Evolutionary conservation across 1,140 invertebrate genomes (phyloP), one percentile per base, ranked within the genome.

Genomic region (Reticulitermes speratus): DNA sequence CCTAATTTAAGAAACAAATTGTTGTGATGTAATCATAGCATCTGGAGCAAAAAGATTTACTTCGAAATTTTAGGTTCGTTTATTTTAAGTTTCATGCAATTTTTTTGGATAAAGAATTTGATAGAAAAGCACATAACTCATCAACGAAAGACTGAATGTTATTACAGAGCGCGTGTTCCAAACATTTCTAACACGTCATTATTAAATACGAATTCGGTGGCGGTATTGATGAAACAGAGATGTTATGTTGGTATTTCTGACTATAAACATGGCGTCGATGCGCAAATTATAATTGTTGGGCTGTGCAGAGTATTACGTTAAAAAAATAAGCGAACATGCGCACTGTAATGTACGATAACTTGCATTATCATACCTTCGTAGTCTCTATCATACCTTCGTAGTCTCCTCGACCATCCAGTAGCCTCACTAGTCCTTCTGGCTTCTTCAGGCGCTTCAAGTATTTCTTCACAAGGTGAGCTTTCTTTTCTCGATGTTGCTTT

Each of bases 391-490:
- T 92, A 96, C 95, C 95, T 94, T 96, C 95, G 88, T 93, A 93
- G 87, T 93, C 92, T 23, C 90, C 93, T 8, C 91, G 90, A 14
- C 95, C 95, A 32, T 95, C 95, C 11, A 95, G 91, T 2, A 96
- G 90, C 87, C 94, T 94, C 25, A 96, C 89, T 86, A 93, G 94
- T n/a, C 95, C 95, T 86, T 96, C 95, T 86, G 94, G 92, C 89
- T 94, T 94, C 88, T 94, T 95, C 86, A 95, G 90, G 52, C 89
- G 90, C 81, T 90, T 90, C 55, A 91, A 90, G 86, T 87, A 87
- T 88, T 92, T 93, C 88, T 91, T 91, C 21, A 93, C 90, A 23
- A 92, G 88, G 25, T 89, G 87, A 6, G 91, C 91, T 87, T 91
- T 93, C 86, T 90, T 91, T 85, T 85, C 90, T 88, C 87, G 87